phyloP scores from a whole-genome alignment of 2,888 invertebrate genomes.

The Drosophila neonasuta region DNA sequence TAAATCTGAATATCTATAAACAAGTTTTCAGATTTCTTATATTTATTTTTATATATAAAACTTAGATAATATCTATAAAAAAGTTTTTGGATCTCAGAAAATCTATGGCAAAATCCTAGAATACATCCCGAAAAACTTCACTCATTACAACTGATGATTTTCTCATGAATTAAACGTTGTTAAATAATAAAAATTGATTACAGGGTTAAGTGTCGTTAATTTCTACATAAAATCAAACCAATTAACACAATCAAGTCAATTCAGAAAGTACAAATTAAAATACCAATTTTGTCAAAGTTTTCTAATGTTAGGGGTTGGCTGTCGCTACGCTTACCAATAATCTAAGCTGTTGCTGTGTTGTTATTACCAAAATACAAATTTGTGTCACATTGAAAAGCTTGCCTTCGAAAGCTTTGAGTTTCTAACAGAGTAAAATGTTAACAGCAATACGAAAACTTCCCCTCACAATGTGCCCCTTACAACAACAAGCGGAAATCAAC shows the following conservation, averaged over 20 bases:
- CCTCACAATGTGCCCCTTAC: constrained; percentile 49
- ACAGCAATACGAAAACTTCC: constrained; percentile 25
- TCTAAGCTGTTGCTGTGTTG: constrained; percentile 22
- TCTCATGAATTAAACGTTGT: too few species aligned
- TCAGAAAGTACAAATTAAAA: neutral
- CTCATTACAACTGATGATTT: too few species aligned
- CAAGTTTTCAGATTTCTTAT: too few species aligned
- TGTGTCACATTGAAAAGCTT: constrained; percentile 50
- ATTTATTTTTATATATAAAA: too few species aligned
- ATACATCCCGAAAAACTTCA: too few species aligned
- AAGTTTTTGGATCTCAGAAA: too few species aligned
- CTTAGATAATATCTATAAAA: too few species aligned
- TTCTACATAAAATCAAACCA: neutral
- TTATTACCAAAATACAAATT: constrained; percentile 11
- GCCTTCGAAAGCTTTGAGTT: constrained; percentile 44
- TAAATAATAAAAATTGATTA: neutral
- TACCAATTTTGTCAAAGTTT: neutral
- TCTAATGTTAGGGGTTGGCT: neutral
- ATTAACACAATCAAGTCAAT: neutral
- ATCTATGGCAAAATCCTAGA: too few species aligned
- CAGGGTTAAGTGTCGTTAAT: neutral
- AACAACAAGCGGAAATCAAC: constrained; percentile 18
- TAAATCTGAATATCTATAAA: too few species aligned
- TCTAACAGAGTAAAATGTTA: constrained; percentile 36
- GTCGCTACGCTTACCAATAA: neutral